phyloP scores from a whole-genome alignment of 2,888 invertebrate species.

The Marronus borbonicus region DNA sequence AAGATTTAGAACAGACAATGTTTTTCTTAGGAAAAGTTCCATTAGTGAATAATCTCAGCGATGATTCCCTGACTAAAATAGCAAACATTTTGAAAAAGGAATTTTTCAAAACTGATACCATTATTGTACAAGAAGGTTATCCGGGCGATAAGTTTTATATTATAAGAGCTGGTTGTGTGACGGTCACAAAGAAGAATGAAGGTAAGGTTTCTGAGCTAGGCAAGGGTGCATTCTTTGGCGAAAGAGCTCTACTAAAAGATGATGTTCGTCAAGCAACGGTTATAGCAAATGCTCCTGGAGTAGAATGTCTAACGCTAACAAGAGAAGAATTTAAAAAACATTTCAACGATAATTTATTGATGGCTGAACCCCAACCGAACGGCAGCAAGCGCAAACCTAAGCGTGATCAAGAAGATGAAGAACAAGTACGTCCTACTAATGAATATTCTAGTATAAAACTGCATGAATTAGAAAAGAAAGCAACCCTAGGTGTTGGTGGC shows the following conservation, averaged over 20 bases:
- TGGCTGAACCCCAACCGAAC: not conserved
- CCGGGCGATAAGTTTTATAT: constrained; percentile 93
- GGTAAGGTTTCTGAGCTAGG: constrained; percentile 79
- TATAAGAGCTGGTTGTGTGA: constrained; percentile 87
- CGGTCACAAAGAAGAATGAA: constrained; percentile 79
- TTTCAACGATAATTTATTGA: constrained; percentile 80
- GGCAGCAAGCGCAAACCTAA: not conserved
- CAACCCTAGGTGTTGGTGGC: constrained; percentile 93
- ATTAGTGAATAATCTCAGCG: constrained; percentile 81
- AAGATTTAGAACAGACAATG: constrained; percentile 88
- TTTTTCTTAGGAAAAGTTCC: constrained; percentile 88
- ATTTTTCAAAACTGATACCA: constrained; percentile 84
- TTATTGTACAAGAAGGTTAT: constrained; percentile 89
- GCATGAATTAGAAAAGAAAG: constrained; percentile 84
- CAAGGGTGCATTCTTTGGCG: constrained; percentile 91
- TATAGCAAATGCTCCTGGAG: constrained; percentile 86
- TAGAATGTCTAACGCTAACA: constrained; percentile 91
- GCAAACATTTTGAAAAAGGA: constrained; percentile 92
- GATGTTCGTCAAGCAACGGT: constrained; percentile 94
- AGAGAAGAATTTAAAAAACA: constrained; percentile 85
- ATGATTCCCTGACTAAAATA: constrained; percentile 83
- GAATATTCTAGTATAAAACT: constrained; percentile 82
- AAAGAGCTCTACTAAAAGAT: constrained; percentile 88
- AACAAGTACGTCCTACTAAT: not conserved
- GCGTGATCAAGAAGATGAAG: constrained; percentile 33